Conservation (phyloP, 2,113 vertebrate genomes). For the Eulemur rufifrons region DNA sequence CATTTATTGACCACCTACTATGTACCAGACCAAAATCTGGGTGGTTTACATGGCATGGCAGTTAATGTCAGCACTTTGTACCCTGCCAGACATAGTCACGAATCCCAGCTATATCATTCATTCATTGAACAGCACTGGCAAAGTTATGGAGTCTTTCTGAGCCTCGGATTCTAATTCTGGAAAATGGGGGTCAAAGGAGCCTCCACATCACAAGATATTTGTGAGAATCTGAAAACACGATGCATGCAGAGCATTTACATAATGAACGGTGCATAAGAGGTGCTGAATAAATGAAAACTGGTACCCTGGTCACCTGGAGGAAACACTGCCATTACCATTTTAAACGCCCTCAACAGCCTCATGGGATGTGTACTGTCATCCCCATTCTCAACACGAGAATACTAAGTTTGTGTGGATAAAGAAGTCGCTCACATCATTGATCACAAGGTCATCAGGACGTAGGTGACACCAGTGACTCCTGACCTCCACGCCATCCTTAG, state of each 20-base stretch:
- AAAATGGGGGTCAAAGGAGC: neutral
- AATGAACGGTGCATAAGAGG: neutral
- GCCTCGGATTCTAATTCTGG: neutral
- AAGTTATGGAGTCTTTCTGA: neutral
- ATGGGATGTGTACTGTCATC: neutral
- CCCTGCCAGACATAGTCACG: neutral
- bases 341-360: neutral
- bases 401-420: neutral
- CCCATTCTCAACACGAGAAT: neutral
- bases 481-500: neutral
- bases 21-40: neutral
- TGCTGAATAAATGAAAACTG: neutral
- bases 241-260: neutral
- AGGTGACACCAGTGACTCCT: rapidly evolving
- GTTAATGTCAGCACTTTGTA: neutral
- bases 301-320: too few species aligned
- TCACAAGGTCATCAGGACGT: neutral
- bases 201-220: neutral
- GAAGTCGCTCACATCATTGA: neutral
- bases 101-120: neutral
- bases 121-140: neutral
- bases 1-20: neutral
- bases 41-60: neutral
- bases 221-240: neutral
- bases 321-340: neutral